phyloP scores from a whole-genome alignment of 2,113 vertebrate genomes.

The Eubucco bourcierii region DNA sequence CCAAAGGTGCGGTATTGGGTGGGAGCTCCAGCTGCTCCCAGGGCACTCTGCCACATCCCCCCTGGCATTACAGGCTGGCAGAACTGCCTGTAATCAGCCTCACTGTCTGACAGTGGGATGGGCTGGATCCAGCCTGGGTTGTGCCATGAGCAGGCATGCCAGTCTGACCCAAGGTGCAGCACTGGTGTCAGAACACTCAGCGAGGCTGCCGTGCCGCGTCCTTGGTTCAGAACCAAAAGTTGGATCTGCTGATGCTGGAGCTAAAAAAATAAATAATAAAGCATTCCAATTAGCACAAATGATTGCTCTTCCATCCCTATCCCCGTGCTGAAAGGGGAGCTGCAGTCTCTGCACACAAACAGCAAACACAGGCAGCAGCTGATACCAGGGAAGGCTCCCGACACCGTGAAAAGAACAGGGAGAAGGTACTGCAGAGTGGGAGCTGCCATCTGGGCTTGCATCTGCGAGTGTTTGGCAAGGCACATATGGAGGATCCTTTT shows the following conservation, averaged over 20 bases:
- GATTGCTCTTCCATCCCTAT: not conserved
- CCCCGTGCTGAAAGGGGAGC: slow-evolving; percentile 12
- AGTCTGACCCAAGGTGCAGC: not conserved
- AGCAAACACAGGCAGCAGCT: slow-evolving; percentile 44
- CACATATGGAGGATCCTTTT: slow-evolving; percentile 51
- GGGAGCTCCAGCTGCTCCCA: not conserved
- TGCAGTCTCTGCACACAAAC: slow-evolving; percentile 32
- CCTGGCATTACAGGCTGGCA: not conserved
- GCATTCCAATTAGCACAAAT: slow-evolving; percentile 14
- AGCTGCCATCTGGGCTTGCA: slow-evolving; percentile 67
- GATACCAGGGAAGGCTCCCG: slow-evolving; percentile 24
- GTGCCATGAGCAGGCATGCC: not conserved
- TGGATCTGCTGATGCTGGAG: not conserved
- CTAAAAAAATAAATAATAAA: not conserved
- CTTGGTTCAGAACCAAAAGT: not conserved
- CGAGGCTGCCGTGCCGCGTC: not conserved
- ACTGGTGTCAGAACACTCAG: not conserved
- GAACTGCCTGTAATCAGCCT: not conserved
- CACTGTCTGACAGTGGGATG: not conserved
- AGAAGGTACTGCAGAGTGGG: slow-evolving; percentile 66
- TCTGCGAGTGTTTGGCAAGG: slow-evolving; percentile 47
- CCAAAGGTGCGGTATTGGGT: not conserved
- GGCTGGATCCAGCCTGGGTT: not conserved
- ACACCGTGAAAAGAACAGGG: slow-evolving; percentile 67
- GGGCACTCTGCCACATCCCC: not conserved